phyloP scores from a whole-genome alignment of 2,797 vertebrate species.

The Synanceia verrucosa region DNA sequence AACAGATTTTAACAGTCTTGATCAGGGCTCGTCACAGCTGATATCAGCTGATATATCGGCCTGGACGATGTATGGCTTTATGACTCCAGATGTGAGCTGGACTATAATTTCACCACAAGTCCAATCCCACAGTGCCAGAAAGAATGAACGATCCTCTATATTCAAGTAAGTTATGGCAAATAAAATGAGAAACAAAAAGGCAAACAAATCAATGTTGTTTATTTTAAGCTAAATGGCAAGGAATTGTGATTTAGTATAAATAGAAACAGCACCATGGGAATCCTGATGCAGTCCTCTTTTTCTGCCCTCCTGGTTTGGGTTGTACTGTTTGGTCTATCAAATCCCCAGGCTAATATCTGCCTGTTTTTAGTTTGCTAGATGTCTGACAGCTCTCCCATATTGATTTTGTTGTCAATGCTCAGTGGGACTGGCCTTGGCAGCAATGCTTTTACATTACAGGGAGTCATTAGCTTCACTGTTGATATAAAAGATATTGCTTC shows the following conservation, averaged over 20 bases:
- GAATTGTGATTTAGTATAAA: not conserved
- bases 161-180: not conserved
- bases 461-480: constrained; percentile 17
- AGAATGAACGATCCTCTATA: not conserved
- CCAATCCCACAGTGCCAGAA: not conserved
- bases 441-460: not conserved
- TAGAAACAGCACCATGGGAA: not conserved
- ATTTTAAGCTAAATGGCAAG: not conserved
- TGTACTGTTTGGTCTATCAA: constrained; percentile 1
- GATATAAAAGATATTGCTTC: constrained; percentile 13
- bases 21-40: too few relatives aligned
- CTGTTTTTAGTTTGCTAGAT: not conserved
- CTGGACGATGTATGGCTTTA: not conserved
- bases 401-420: constrained; percentile 16
- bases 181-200: not conserved
- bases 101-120: not conserved
- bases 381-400: not conserved
- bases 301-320: not conserved
- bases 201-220: not conserved
- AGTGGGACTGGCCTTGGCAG: constrained; percentile 1
- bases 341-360: not conserved
- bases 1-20: not conserved
- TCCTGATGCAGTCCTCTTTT: not conserved
- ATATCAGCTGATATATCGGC: not conserved
- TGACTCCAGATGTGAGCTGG: not conserved